Percentiles rank a stretch among this genome's conserved stretches.
These are phyloP conservation scores for Mycalesis mineus DNA, from an alignment of 2,888 invertebrate species.

Conservation along the genomic window DNA sequence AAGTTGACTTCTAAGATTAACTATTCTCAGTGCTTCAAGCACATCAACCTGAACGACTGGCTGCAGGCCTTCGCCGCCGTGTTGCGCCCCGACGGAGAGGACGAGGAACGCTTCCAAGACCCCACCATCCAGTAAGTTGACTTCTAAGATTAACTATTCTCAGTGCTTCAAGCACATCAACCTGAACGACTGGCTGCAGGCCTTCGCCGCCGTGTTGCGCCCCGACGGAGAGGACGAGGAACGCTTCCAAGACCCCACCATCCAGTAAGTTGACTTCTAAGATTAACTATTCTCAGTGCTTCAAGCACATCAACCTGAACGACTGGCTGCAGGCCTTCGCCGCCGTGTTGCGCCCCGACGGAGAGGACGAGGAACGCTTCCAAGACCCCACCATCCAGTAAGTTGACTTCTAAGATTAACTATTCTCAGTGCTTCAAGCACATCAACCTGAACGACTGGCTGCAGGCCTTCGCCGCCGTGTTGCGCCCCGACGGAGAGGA, in stretches of 20 bases:
- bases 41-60: constrained; percentile 97
- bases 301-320: constrained; percentile 92
- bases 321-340: constrained; percentile 92
- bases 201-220: constrained; percentile 81
- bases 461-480: constrained; percentile 85
- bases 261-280: constrained; percentile 25
- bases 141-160: too few relatives aligned
- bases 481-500: constrained; percentile 75
- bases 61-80: constrained; percentile 85
- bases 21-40: constrained; percentile 92
- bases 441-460: constrained; percentile 96
- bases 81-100: constrained; percentile 73
- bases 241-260: constrained; percentile 51
- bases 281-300: too few relatives aligned
- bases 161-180: constrained; percentile 94
- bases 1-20: too few relatives aligned
- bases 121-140: constrained; percentile 20
- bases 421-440: constrained; percentile 93
- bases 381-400: constrained; percentile 38
- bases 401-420: too few relatives aligned
- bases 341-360: constrained; percentile 78
- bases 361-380: constrained; percentile 68
- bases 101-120: constrained; percentile 66
- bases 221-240: constrained; percentile 72
- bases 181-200: constrained; percentile 94